Evolutionary conservation across 1,140 invertebrate genomes (phyloP).

Genomic region (Lordiphosa mommai): DNA sequence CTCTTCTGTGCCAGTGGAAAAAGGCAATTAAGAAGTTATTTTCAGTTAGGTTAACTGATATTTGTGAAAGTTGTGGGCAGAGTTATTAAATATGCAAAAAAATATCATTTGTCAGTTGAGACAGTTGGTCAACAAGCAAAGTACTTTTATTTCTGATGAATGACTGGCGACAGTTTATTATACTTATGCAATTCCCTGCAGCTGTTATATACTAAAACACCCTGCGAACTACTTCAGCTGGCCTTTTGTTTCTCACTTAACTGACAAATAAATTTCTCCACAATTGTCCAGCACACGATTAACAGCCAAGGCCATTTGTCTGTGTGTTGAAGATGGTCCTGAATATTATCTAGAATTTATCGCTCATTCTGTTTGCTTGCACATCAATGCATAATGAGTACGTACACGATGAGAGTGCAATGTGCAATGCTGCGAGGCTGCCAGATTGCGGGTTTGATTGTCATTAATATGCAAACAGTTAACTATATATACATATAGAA

Average conservation of each 20-base stretch:
- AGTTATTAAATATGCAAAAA: neutral
- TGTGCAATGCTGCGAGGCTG: conserved; percentile 26
- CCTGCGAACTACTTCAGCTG: neutral
- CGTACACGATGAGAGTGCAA: neutral
- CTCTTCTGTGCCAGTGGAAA: neutral
- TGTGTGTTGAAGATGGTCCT: conserved; percentile 22
- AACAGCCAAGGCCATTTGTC: neutral
- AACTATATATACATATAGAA: conserved; percentile 37
- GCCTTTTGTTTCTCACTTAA: conserved; percentile 11
- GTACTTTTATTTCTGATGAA: neutral
- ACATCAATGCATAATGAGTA: conserved; percentile 23
- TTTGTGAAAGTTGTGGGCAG: neutral
- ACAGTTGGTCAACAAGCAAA: neutral
- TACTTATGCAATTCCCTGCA: conserved; percentile 3
- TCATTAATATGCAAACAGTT: conserved; percentile 76
- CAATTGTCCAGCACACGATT: neutral
- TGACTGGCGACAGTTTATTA: neutral
- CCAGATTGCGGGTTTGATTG: conserved; percentile 55
- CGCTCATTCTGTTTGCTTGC: conserved; percentile 36
- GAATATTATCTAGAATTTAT: conserved; percentile 68
- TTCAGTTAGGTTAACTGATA: conserved; percentile 8
- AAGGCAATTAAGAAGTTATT: conserved; percentile 1
- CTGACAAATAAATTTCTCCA: neutral
- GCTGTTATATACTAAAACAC: conserved; percentile 3
- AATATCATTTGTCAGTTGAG: neutral